phyloP scores from a whole-genome alignment of 2,888 invertebrate genomes.

The Auanema freiburgensis region DNA sequence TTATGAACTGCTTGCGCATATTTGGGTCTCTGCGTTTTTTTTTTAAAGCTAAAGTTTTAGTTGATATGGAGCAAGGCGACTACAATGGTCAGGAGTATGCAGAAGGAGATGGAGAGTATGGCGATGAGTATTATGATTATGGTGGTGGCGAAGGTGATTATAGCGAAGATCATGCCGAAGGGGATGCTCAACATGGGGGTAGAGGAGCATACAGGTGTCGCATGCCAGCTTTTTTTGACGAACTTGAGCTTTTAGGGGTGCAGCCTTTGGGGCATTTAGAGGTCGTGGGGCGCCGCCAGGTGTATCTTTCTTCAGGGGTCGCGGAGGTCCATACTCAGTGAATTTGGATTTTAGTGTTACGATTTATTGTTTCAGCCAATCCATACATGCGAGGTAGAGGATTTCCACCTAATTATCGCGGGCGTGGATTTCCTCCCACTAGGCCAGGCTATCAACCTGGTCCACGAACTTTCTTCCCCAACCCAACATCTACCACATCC shows the following conservation, averaged over 20 bases:
- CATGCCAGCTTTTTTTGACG: no score
- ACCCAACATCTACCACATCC: not conserved
- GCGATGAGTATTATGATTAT: conserved; percentile 23
- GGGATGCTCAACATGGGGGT: conserved; percentile 3
- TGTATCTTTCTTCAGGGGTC: not conserved
- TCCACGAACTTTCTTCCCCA: conserved; percentile 5
- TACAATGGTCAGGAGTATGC: conserved; percentile 5
- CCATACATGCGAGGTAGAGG: not conserved
- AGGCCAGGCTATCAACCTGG: conserved; percentile 27
- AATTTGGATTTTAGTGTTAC: not conserved
- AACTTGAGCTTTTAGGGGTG: no score
- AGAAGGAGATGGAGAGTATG: not conserved
- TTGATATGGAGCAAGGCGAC: not conserved
- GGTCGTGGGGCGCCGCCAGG: not conserved
- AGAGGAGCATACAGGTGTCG: no score
- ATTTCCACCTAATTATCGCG: conserved; percentile 3
- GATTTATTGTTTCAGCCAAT: no score
- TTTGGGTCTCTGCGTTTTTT: no score
- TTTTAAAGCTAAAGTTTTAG: no score
- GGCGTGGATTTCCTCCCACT: conserved; percentile 22
- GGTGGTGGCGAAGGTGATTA: conserved; percentile 19
- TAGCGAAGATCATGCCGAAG: conserved; percentile 3
- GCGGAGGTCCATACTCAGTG: conserved; percentile 9
- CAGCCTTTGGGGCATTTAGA: not conserved
- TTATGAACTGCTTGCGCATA: no score